phyloP scores from a whole-genome alignment of 35 echinoderm and acorn worm genomes.

The Apostichopus parvimensis region DNA sequence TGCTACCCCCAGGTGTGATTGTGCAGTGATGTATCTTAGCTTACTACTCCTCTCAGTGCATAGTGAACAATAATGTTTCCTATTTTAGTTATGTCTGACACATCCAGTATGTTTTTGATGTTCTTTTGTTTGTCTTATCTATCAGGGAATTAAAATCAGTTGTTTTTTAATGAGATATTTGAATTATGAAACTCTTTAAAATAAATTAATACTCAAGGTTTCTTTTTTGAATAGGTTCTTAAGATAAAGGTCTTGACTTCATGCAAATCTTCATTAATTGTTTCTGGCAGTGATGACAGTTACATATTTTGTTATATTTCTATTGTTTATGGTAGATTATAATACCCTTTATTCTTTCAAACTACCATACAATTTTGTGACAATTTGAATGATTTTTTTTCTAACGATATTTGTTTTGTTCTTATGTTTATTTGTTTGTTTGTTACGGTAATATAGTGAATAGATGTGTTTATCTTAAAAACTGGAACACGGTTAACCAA shows the following conservation, averaged over 20 bases:
- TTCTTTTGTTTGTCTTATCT: neutral
- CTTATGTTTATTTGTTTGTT: slow-evolving; percentile 19
- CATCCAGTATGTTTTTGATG: neutral
- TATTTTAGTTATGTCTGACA: neutral
- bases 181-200: neutral
- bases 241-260: neutral
- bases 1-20: neutral
- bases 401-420: slow-evolving; percentile 40
- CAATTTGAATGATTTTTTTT: slow-evolving; percentile 33
- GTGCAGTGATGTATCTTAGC: neutral
- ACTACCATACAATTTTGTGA: slow-evolving; percentile 50
- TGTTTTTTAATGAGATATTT: neutral
- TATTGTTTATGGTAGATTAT: slow-evolving; percentile 18
- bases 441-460: slow-evolving; percentile 40
- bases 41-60: neutral
- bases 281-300: neutral
- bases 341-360: slow-evolving; percentile 64
- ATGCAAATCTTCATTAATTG: neutral
- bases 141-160: neutral
- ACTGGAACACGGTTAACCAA: slow-evolving; percentile 19
- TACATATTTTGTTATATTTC: neutral
- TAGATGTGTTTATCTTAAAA: slow-evolving; percentile 21
- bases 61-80: neutral
- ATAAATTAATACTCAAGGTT: neutral
- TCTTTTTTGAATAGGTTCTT: neutral